phyloP scores from a whole-genome alignment of 1,140 invertebrate species.

The Antheraea pernyi region DNA sequence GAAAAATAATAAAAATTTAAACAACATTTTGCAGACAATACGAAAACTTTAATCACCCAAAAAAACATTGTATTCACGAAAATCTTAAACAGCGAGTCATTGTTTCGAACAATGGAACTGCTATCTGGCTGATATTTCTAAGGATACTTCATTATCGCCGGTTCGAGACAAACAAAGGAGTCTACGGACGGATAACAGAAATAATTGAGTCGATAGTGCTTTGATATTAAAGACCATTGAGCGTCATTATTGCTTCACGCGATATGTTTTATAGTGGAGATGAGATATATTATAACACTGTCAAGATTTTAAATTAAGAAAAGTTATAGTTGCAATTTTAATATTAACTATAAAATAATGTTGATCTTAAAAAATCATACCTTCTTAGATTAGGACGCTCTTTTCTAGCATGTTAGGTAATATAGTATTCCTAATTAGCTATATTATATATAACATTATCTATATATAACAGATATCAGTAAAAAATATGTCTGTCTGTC shows the following conservation, averaged over 20 bases:
- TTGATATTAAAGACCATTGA: neutral
- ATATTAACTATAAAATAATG: too few species aligned
- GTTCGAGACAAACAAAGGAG: conserved; percentile 10
- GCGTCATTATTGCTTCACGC: neutral
- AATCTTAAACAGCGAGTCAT: conserved; percentile 8
- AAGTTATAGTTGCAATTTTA: too few species aligned
- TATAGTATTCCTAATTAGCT: too few species aligned
- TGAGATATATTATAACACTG: neutral
- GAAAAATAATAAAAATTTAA: conserved; percentile 4
- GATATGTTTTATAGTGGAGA: neutral
- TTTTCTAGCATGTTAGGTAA: too few species aligned
- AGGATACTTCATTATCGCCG: conserved; percentile 6
- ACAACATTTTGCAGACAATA: conserved; percentile 7
- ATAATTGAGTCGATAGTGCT: neutral
- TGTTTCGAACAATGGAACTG: conserved; percentile 11
- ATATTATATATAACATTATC: too few species aligned
- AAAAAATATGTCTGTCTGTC: too few species aligned
- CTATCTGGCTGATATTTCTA: conserved; percentile 13
- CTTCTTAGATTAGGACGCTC: too few species aligned
- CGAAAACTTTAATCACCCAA: conserved; percentile 1
- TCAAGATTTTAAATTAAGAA: neutral
- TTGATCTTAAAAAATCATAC: too few species aligned
- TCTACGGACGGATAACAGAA: conserved; percentile 7
- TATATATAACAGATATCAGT: too few species aligned
- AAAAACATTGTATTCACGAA: conserved; percentile 6